Conservation (phyloP, 2,113 vertebrate species). For the Epinephelus fuscoguttatus region DNA sequence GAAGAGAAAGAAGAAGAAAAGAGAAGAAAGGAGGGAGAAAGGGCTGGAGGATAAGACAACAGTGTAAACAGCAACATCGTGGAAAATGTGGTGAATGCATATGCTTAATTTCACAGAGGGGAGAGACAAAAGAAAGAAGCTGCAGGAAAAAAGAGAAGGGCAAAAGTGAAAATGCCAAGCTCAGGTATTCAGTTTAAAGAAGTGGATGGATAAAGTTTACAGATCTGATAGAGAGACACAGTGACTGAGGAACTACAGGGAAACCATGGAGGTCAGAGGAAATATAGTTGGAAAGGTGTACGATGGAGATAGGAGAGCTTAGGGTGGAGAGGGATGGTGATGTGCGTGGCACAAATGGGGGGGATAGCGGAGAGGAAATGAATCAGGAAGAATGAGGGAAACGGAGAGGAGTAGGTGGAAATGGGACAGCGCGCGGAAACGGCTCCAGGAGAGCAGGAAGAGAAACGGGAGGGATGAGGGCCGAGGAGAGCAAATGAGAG, state of each 20-base stretch:
- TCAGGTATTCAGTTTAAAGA: constrained; percentile 33
- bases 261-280: constrained; percentile 50
- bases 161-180: constrained; percentile 36
- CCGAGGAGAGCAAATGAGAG: constrained; percentile 79
- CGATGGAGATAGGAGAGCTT: constrained; percentile 36
- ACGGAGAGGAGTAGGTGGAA: constrained; percentile 73
- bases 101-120: constrained; percentile 5
- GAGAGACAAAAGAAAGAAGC: constrained; percentile 3
- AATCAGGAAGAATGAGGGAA: constrained; percentile 76
- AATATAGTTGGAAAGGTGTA: constrained; percentile 54
- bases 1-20: constrained; percentile 13
- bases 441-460: constrained; percentile 56
- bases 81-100: constrained; percentile 25
- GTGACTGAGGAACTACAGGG: constrained; percentile 25
- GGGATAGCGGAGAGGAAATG: constrained; percentile 67
- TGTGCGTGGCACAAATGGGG: constrained; percentile 53
- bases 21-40: constrained; percentile 6
- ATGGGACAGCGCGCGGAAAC: constrained; percentile 70
- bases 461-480: constrained; percentile 69
- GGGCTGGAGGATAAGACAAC: constrained; percentile 12
- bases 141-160: background rate
- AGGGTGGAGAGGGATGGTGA: constrained; percentile 42
- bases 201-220: constrained; percentile 41
- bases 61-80: constrained; percentile 39
- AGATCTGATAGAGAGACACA: constrained; percentile 21